Percentiles rank a stretch among this genome's conserved stretches.
These are phyloP conservation scores for Tiliqua scincoides DNA, from an alignment of 2,113 vertebrate genomes.

Conservation along the genomic window DNA sequence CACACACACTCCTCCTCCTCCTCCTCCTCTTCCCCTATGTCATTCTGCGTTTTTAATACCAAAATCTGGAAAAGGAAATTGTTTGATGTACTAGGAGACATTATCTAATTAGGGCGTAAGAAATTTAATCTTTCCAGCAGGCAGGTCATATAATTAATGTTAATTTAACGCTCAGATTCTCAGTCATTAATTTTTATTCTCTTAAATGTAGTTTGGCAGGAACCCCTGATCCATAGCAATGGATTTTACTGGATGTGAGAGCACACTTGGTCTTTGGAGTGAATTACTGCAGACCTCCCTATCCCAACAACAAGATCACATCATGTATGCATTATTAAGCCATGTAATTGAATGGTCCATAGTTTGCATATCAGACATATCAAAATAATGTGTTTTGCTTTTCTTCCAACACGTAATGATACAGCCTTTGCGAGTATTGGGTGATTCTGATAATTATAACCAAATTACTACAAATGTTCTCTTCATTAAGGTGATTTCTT, in stretches of 20 bases:
- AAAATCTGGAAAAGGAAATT: constrained; percentile 85
- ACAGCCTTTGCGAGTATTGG: constrained; percentile 94
- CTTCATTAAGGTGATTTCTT: constrained; percentile 99
- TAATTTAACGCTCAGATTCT: constrained; percentile 99
- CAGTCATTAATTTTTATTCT: constrained; percentile 99
- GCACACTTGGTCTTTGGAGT: constrained; percentile 86
- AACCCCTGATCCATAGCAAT: constrained; percentile 83
- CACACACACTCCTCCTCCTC: background rate
- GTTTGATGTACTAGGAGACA: constrained; percentile 95
- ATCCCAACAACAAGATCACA: constrained; percentile 96
- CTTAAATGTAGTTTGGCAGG: constrained; percentile 96
- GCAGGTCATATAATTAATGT: constrained; percentile 99
- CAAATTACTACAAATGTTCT: constrained; percentile 99
- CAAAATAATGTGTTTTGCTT: constrained; percentile 99
- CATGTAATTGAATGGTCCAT: constrained; percentile 98
- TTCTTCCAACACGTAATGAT: constrained; percentile 97
- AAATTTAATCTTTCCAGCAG: constrained; percentile 99
- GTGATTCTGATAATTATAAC: constrained; percentile 97
- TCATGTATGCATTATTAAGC: constrained; percentile 99
- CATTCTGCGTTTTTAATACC: constrained; percentile 65
- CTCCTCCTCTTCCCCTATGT: background rate
- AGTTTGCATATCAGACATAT: constrained; percentile 99
- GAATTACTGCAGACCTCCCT: constrained; percentile 88
- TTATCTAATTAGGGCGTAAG: constrained; percentile 98
- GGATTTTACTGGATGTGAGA: constrained; percentile 85